A percentile compares a stretch with the other conserved stretches of the same genome.
Evolutionary conservation across 1,140 invertebrate species (phyloP).

Genomic region (Apolygus lucorum): DNA sequence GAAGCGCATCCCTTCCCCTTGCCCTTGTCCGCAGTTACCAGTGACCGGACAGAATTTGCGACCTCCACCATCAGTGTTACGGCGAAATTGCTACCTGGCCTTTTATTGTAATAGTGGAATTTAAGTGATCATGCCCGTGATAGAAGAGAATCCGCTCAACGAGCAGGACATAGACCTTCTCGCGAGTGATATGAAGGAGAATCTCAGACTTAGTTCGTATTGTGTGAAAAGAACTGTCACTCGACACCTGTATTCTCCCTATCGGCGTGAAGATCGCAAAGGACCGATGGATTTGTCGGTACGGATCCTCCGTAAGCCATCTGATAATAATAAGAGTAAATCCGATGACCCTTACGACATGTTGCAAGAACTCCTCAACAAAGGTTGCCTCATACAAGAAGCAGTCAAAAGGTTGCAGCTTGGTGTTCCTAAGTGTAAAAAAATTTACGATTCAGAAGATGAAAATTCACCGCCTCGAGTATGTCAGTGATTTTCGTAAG

Average conservation of each 20-base stretch:
- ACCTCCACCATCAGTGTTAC: no score
- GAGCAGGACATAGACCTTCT: neutral
- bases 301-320: neutral
- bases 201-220: neutral
- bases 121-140: neutral
- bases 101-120: neutral
- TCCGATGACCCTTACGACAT: conserved; percentile 5
- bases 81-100: no score
- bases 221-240: neutral
- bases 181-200: neutral
- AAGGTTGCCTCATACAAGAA: conserved; percentile 3
- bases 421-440: neutral
- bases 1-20: neutral
- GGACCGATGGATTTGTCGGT: neutral
- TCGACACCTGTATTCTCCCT: neutral
- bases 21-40: neutral
- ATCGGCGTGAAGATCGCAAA: neutral
- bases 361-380: conserved; percentile 10
- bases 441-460: neutral
- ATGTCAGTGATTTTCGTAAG: neutral
- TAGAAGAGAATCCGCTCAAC: neutral
- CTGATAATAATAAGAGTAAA: neutral
- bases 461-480: neutral
- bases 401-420: neutral
- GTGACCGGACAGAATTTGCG: no score